Evolutionary conservation across 1,140 invertebrate genomes (phyloP), one percentile per base, ranked within the genome.

Genomic region (Lethrus apterus): DNA sequence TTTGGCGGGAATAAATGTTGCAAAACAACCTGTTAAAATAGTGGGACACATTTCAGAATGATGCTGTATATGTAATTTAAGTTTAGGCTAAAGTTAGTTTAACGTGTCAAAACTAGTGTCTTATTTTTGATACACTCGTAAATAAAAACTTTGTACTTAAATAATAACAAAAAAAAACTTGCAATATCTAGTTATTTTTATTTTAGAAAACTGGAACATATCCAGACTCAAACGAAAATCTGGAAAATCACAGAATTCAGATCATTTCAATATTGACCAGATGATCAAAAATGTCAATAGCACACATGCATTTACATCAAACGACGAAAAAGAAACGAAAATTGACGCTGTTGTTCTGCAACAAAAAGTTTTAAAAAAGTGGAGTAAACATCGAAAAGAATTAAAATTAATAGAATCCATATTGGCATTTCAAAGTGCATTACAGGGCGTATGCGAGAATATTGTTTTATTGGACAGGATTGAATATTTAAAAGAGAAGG

Each of bases 401-500:
- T 59, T 50, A 44, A 19, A 44, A 21, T 29, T 71, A 60, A 63
- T 63, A 48, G 57, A 61, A 65, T 57, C 58, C 56, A 45, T 58
- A 53, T 45, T 44, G 29, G 50, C 21, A 34, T 56, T 72, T 48
- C 66, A 77, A 57, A 58, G 69, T 54, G 49, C 71, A 13, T 52
- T 66, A 63, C 64, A 71, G 64, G 52, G 70, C 48, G 63, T 81
- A 8, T 76, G 81, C 51, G 83, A 86, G 65, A 80, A 78, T 52
- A 58, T 83, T n/a, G 64, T 86, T 23, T 67, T 84, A 10, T 66
- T 78, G 15, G 83, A 86, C 57, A 72, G 81, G 51, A 58, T 80
- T 36, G 64, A 77, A 30, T 84, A 75, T 61, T 68, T 84, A 32
- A 59, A 69, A 52, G 80, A 85, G 59, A 64, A 71, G 43, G 73